Evolutionary conservation across 2,113 vertebrate species (phyloP).

Genomic region (Cyanoderma ruficeps): DNA sequence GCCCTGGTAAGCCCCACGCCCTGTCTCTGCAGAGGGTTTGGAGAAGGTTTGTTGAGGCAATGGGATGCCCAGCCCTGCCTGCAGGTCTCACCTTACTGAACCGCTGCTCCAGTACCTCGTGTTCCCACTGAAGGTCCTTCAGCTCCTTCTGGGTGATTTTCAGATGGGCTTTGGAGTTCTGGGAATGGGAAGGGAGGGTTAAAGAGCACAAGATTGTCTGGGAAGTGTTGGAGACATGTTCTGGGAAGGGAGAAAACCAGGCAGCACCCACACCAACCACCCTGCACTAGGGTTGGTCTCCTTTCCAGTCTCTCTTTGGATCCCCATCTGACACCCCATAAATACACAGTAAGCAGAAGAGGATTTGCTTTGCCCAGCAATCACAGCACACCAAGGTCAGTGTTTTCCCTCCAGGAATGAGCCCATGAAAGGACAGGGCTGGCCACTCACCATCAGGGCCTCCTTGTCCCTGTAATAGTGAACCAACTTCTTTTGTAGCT

Average conservation of each 20-base stretch:
- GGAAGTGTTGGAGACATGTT: not conserved
- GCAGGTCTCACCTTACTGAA: slow-evolving; percentile 81
- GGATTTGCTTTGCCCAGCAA: not conserved
- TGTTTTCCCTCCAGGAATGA: not conserved
- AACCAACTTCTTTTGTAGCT: slow-evolving; percentile 73
- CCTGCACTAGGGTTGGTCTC: not conserved
- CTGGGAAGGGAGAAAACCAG: not conserved
- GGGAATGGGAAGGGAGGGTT: not conserved
- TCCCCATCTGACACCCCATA: not conserved
- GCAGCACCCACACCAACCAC: not conserved
- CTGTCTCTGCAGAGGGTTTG: not conserved
- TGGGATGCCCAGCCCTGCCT: not conserved
- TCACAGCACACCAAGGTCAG: not conserved
- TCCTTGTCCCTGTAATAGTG: slow-evolving; percentile 76
- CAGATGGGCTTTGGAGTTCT: slow-evolving; percentile 77
- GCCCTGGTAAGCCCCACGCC: not conserved
- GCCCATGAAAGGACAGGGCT: not conserved
- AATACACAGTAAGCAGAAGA: not conserved
- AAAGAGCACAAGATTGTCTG: not conserved
- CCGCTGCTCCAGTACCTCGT: slow-evolving; percentile 82
- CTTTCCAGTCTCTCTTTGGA: not conserved
- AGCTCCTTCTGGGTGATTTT: slow-evolving; percentile 78
- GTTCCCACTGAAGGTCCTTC: slow-evolving; percentile 81
- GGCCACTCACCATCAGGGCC: slow-evolving; percentile 71
- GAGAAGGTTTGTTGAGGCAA: not conserved